Evolutionary conservation across 2,113 vertebrate genomes (phyloP).

Genomic region (Atherinomorus stipes): DNA sequence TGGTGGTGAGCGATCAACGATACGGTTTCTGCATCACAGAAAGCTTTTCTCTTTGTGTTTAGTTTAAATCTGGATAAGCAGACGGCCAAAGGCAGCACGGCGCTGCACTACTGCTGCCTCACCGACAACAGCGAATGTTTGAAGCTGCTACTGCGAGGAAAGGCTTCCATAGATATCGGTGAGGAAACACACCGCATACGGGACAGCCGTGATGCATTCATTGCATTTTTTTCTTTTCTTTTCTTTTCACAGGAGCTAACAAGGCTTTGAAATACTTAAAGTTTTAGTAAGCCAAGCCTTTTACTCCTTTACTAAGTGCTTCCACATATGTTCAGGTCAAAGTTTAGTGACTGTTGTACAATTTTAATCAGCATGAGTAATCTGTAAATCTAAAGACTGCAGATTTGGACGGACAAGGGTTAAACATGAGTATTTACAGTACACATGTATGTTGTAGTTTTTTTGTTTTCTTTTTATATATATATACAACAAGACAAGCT

Average conservation of each 20-base stretch:
- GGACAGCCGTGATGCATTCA: not conserved
- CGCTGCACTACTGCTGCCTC: constrained; percentile 98
- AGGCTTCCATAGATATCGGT: constrained; percentile 97
- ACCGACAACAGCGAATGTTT: constrained; percentile 98
- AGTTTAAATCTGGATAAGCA: constrained; percentile 97
- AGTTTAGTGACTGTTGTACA: too few relatives aligned
- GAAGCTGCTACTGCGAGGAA: constrained; percentile 95
- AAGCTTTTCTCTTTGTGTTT: constrained; percentile 9
- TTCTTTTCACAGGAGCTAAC: not conserved
- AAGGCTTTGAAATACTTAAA: not conserved
- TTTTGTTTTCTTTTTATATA: too few relatives aligned
- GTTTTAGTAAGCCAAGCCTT: not conserved
- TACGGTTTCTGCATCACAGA: not conserved
- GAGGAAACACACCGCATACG: constrained; percentile 51
- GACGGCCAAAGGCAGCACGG: constrained; percentile 95
- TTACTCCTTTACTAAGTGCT: too few relatives aligned
- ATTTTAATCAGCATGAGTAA: too few relatives aligned
- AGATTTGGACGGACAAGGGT: too few relatives aligned
- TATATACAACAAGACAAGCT: too few relatives aligned
- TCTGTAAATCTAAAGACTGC: too few relatives aligned
- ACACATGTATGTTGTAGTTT: too few relatives aligned
- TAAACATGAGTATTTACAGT: too few relatives aligned
- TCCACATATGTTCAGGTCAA: too few relatives aligned
- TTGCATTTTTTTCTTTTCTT: not conserved
- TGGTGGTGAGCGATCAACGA: not conserved